Conservation (phyloP, 2,113 vertebrate genomes). For the Callipepla californica region DNA sequence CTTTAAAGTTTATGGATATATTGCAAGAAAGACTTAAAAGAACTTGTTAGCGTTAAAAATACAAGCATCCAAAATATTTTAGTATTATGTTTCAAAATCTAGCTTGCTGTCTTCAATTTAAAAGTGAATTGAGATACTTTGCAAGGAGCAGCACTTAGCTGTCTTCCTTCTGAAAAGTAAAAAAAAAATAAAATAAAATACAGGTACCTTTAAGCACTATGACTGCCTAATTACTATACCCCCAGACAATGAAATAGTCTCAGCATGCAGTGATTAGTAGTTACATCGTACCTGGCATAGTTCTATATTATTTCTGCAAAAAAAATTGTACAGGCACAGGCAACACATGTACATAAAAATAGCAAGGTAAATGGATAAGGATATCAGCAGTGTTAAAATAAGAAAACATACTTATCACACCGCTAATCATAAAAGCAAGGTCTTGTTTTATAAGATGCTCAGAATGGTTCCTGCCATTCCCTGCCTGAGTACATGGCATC, state of each 20-base stretch:
- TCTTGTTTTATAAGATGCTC: not conserved
- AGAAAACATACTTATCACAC: not conserved
- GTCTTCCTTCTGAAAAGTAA: not conserved
- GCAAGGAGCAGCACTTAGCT: not conserved
- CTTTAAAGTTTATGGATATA: not conserved
- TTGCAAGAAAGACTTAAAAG: not conserved
- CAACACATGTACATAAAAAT: not conserved
- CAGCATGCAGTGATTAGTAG: not conserved
- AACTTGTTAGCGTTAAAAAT: not conserved
- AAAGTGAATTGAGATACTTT: not conserved
- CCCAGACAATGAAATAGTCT: not conserved
- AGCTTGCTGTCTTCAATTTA: not conserved
- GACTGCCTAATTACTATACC: not conserved
- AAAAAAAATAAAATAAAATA: not conserved
- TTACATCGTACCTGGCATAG: not conserved
- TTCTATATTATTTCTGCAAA: not conserved
- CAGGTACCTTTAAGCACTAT: not conserved
- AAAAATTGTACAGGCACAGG: not conserved
- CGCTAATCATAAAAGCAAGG: not conserved
- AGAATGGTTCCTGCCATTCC: no score
- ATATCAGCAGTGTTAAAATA: not conserved
- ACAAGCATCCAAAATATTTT: not conserved
- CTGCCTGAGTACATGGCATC: not conserved
- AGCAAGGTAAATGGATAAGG: not conserved
- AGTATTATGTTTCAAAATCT: not conserved